Base-by-base conservation (phyloP, 2,113 vertebrate species). In the Canis aureus region DNA sequence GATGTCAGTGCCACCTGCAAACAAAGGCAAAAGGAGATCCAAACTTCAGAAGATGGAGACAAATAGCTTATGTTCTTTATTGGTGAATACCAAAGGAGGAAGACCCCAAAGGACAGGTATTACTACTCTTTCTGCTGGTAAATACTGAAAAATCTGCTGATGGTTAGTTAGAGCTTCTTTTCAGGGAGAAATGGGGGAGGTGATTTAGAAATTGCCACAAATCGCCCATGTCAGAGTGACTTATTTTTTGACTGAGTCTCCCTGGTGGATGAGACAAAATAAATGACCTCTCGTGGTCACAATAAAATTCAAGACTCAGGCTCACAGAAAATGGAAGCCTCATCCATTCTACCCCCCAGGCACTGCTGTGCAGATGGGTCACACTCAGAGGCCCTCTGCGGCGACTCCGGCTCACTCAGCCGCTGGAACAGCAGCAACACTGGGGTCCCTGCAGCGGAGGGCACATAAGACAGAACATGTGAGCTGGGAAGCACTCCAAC, bases 1-100 rank as follows among this genome's bases (percentile, higher is more conserved):
- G 0, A 99, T 99, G 98, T 99, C 99, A 0, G 99, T 99, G n/a
- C 99, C 99, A 80, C 99, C 99, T 99, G 96, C 5, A 96, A 86
- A 9, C 11, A 71, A 71, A 6, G 25, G 1, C 22, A 62, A 25
- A 3, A 38, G 53, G 5, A 12, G 4, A n/a, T 3, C 94, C 71
- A 95, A 43, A 84, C n/a, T 5, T 78, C 0, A n/a, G 2, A 55
- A 73, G 64, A 32, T 15, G 0, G n/a, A 69, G 76, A 49, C 29
- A 5, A 35, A 2, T 12, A 19, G 23, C 15, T 3, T 0, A 43
- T 0, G 7, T 10, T 38, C 51, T 27, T 19, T 23, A 17, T 2
- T 8, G 59, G 38, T 7, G 9, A 73, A 15, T n/a, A n/a, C 13
- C 43, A 7, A 19, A 22, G 8, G 35, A 32, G n/a, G 6, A 66